These are phyloP conservation scores for Micrastur ruficollis DNA, from an alignment of 2,797 vertebrate species.

Conservation along the genomic window DNA sequence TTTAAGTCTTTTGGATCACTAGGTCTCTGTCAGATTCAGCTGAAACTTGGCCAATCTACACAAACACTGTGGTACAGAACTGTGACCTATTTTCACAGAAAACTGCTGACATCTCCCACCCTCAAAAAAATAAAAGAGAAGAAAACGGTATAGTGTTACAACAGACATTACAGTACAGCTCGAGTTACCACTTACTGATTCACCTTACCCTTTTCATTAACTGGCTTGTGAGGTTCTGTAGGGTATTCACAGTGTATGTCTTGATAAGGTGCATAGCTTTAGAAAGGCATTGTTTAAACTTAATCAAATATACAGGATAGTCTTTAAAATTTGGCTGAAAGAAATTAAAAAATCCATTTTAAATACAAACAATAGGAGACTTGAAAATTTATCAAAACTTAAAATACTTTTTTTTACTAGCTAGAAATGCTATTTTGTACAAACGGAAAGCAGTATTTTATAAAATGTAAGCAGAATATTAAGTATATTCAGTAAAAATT, in stretches of 20 bases:
- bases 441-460: not conserved
- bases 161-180: not conserved
- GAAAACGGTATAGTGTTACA: not conserved
- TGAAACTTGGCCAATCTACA: not conserved
- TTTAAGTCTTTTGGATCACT: not conserved
- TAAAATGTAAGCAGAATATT: not conserved
- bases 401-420: not conserved
- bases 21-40: not conserved
- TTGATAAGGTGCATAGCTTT: slow-evolving; percentile 98
- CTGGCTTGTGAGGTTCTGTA: slow-evolving; percentile 92
- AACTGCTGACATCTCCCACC: not conserved
- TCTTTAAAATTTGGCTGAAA: slow-evolving; percentile 96
- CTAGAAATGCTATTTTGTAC: not conserved
- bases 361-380: not conserved
- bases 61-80: not conserved
- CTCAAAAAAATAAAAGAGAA: not conserved
- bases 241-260: slow-evolving; percentile 88
- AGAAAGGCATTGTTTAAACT: slow-evolving; percentile 96
- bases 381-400: not conserved
- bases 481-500: not conserved
- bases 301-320: slow-evolving; percentile 90
- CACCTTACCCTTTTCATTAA: slow-evolving; percentile 91
- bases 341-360: not conserved
- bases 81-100: not conserved
- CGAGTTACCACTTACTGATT: not conserved